Evolutionary conservation across 2,888 invertebrate genomes (phyloP).

Genomic region (Nebria salina): DNA sequence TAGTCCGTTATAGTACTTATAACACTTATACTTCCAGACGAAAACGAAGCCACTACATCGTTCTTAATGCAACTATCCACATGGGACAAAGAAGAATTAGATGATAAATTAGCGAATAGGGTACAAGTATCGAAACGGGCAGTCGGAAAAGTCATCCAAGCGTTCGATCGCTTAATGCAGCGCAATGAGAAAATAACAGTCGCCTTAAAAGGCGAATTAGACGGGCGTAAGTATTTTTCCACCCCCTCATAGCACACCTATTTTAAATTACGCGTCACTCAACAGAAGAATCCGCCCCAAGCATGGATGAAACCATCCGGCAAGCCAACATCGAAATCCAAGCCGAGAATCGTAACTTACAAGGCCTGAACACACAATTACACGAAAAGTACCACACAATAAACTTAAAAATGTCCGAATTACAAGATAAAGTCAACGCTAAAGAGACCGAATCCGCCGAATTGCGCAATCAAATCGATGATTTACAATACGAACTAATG

Average conservation of each 20-base stretch:
- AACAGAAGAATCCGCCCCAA: constrained; percentile 70
- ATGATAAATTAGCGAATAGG: constrained; percentile 93
- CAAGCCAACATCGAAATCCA: constrained; percentile 89
- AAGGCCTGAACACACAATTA: constrained; percentile 87
- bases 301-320: constrained; percentile 83
- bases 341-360: constrained; percentile 90
- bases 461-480: constrained; percentile 94
- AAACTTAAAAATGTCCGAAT: constrained; percentile 87
- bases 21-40: constrained; percentile 70
- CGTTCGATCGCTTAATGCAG: constrained; percentile 94
- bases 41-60: constrained; percentile 95
- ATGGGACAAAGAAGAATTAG: constrained; percentile 97
- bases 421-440: constrained; percentile 88
- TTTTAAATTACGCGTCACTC: constrained; percentile 16
- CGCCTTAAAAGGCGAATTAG: constrained; percentile 84
- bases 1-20: not conserved
- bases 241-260: not conserved
- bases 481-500: constrained; percentile 90
- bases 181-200: constrained; percentile 94
- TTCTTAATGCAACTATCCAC: constrained; percentile 95
- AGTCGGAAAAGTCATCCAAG: constrained; percentile 95
- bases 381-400: constrained; percentile 95
- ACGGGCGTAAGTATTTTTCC: constrained; percentile 67
- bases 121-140: constrained; percentile 97
- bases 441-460: constrained; percentile 96